Conservation (phyloP, 2,888 invertebrate genomes). For the Ochropleura leucogaster region DNA sequence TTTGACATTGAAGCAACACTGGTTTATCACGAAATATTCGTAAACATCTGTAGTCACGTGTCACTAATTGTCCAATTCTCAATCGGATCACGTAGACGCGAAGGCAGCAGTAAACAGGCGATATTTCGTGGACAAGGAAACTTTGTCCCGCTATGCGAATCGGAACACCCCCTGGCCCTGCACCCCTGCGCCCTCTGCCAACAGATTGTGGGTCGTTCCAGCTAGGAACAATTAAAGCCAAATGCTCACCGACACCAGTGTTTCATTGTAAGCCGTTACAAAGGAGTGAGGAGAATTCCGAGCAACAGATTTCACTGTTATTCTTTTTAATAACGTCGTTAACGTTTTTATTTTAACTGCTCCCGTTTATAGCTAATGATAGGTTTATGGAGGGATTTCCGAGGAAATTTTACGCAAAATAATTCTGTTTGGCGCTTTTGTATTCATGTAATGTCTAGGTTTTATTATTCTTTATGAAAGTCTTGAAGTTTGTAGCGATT, state of each 20-base stretch:
- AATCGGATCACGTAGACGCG: conserved; percentile 76
- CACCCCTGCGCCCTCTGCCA: conserved; percentile 39
- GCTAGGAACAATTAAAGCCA: conserved; percentile 79
- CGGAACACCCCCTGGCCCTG: conserved; percentile 23
- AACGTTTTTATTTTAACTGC: conserved; percentile 63
- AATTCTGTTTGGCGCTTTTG: conserved; percentile 36
- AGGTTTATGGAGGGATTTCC: conserved; percentile 53
- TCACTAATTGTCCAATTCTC: conserved; percentile 75
- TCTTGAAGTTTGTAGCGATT: conserved; percentile 16
- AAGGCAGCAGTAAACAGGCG: conserved; percentile 75
- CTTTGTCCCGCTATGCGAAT: conserved; percentile 68
- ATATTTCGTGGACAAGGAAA: conserved; percentile 79
- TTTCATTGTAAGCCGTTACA: conserved; percentile 74
- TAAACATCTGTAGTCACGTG: conserved; percentile 72
- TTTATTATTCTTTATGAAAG: conserved; percentile 38
- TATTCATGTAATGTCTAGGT: conserved; percentile 41
- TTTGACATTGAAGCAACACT: conserved; percentile 63
- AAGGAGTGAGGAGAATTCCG: conserved; percentile 71
- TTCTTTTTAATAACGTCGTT: conserved; percentile 69
- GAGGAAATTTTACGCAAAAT: conserved; percentile 23
- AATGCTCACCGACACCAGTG: conserved; percentile 75
- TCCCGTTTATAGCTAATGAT: conserved; percentile 62
- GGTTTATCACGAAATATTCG: conserved; percentile 55
- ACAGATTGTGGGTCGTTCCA: conserved; percentile 70
- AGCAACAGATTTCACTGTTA: conserved; percentile 71